A percentile compares a stretch with the other conserved stretches of the same genome.
These are phyloP conservation scores for Otocyon megalotis DNA, from an alignment of 2,113 vertebrate species.

Conservation along the genomic window DNA sequence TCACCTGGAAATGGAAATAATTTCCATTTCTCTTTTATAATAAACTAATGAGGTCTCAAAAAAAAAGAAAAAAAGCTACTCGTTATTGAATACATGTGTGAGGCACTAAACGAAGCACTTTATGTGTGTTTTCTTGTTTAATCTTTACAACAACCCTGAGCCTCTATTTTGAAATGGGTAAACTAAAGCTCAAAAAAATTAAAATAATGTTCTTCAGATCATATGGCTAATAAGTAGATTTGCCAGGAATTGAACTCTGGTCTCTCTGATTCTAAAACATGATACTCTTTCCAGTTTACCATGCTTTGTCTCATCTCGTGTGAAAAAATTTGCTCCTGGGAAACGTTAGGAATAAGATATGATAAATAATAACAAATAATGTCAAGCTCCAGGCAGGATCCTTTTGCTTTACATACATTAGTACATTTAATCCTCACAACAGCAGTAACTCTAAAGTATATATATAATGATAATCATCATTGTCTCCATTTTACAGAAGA, in stretches of 20 bases:
- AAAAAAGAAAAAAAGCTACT: not conserved
- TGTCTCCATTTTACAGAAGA: not conserved
- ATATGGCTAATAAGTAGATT: not conserved
- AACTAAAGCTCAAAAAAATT: not conserved
- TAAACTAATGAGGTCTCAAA: not conserved
- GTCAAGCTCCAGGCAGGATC: not conserved
- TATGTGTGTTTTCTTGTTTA: not conserved
- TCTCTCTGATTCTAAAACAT: not conserved
- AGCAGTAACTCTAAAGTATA: not conserved
- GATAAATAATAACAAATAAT: not conserved
- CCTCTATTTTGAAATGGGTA: conserved; percentile 8
- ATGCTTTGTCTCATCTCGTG: conserved; percentile 33
- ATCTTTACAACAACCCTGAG: not conserved
- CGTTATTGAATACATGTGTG: not conserved
- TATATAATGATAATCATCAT: not conserved
- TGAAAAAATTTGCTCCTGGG: not conserved
- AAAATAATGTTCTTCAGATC: conserved; percentile 2
- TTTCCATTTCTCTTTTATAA: not conserved
- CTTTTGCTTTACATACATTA: conserved; percentile 9
- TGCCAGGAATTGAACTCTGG: not conserved
- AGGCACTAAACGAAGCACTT: not conserved
- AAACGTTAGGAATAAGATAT: not conserved
- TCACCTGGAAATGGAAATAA: not conserved
- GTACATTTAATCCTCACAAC: not conserved
- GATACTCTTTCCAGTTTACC: not conserved